Base-by-base conservation (phyloP, 2,888 invertebrate species). In the Papilio elwesi region DNA sequence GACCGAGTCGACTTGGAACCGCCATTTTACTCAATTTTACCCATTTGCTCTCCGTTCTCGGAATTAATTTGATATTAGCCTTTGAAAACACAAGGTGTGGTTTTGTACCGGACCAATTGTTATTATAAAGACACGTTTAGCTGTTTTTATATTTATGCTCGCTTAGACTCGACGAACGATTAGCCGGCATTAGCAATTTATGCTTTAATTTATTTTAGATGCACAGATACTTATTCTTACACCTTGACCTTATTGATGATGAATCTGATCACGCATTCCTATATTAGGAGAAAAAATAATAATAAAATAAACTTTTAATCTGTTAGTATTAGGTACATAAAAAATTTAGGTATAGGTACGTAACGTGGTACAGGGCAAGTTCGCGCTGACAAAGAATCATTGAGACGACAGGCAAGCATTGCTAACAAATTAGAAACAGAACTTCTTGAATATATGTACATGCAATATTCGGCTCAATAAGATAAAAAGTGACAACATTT, bases 21-120 rank as follows among this genome's bases (percentile, higher is more conserved):
- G 89, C 92, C 93, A 93, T 93, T 93, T 93, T 92, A 93, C 91
- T 91, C 92, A 92, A 93, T 93, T 93, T 92, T 91, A 93, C 90
- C 89, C 91, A 91, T 92, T 92, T 90, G 92, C 92, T 92, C 90
- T 89, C 86, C 82, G 89, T 93, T 93, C 93, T 89, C 78, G 85
- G 93, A 93, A 93, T 93, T 93, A 93, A 93, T 93, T 92, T 92
- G 89, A 91, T 93, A 93, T 93, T 92, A 93, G 91, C 89, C 88
- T 92, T 93, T 92, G 90, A 89, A 92, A 92, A 93, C 90, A 88
- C 90, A 92, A 93, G 93, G 93, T 92, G 93, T 91, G 92, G 92
- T 91, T 91, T 88, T 85, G 87, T 87, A 84, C 88, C 83, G 82
- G 85, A 84, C 85, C 85, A 84, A 89, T 90, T 88, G 87, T 92